These are phyloP conservation scores for Oreotrochilus melanogaster DNA, from an alignment of 2,113 vertebrate genomes.

Conservation along the genomic window DNA sequence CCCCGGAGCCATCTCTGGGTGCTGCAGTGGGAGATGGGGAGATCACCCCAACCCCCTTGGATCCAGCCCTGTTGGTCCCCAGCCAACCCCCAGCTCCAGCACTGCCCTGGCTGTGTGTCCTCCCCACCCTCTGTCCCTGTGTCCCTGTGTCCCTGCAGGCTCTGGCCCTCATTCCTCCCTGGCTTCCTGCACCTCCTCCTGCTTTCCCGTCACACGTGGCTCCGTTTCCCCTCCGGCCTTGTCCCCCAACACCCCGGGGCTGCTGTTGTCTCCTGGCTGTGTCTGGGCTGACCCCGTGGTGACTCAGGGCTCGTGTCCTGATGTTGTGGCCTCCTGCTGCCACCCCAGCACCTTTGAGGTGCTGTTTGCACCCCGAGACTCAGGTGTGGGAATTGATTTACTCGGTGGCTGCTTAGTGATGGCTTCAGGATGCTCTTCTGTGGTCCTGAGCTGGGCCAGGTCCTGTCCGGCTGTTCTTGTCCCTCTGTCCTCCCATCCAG, in stretches of 20 bases:
- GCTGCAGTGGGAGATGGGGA: fast-evolving
- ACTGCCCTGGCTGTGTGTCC: background rate
- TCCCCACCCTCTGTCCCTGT: background rate
- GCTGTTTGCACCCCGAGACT: background rate
- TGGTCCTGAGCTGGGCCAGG: background rate
- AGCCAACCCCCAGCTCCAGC: background rate
- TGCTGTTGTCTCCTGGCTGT: fast-evolving
- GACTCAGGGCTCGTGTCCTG: background rate
- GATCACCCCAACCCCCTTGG: background rate
- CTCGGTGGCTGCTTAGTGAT: fast-evolving
- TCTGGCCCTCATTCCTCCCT: background rate
- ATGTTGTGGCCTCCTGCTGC: fast-evolving
- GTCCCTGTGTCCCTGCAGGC: fast-evolving
- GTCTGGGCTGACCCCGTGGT: background rate
- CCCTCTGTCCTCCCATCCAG: background rate
- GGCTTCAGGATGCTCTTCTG: background rate
- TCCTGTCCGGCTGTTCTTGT: background rate
- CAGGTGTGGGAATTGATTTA: background rate
- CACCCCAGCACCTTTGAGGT: background rate
- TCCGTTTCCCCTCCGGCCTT: background rate
- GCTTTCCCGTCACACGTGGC: fast-evolving
- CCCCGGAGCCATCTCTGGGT: fast-evolving
- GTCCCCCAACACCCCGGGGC: background rate
- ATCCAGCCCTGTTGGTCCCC: background rate
- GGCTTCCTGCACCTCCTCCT: background rate